phyloP scores from a whole-genome alignment of 2,113 vertebrate species.

The Cynoglossus semilaevis region DNA sequence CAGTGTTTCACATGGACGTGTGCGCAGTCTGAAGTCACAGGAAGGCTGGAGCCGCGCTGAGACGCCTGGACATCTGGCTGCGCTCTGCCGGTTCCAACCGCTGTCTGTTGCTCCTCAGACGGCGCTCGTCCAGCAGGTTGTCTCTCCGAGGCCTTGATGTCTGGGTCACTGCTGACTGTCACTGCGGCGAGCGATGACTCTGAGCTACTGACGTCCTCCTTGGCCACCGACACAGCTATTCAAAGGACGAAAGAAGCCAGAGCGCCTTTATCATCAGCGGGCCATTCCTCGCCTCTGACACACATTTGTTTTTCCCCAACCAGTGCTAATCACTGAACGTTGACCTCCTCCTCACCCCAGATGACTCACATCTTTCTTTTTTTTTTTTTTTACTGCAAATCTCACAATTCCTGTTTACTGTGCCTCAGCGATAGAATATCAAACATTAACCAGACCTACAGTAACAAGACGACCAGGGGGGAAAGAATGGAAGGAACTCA shows the following conservation, averaged over 20 bases:
- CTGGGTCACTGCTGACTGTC: slow-evolving; percentile 55
- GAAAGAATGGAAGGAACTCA: slow-evolving; percentile 67
- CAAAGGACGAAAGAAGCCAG: slow-evolving; percentile 60
- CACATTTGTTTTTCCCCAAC: slow-evolving; percentile 58
- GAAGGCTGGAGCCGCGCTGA: slow-evolving; percentile 52
- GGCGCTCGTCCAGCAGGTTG: slow-evolving; percentile 23
- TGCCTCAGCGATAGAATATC: slow-evolving; percentile 39
- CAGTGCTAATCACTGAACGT: slow-evolving; percentile 58
- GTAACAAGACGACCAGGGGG: background rate
- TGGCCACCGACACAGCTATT: slow-evolving; percentile 66
- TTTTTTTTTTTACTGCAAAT: slow-evolving; percentile 26
- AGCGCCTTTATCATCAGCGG: slow-evolving; percentile 61
- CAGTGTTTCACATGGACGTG: slow-evolving; percentile 53
- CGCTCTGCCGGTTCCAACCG: slow-evolving; percentile 26
- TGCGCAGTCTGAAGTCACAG: slow-evolving; percentile 53
- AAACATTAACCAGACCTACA: slow-evolving; percentile 39
- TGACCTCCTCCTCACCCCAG: slow-evolving; percentile 52
- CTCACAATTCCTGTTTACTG: slow-evolving; percentile 51
- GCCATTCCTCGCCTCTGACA: slow-evolving; percentile 64
- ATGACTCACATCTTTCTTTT: slow-evolving; percentile 47
- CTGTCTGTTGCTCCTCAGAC: slow-evolving; percentile 40
- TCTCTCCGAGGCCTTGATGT: slow-evolving; percentile 36
- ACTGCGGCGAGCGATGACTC: slow-evolving; percentile 54
- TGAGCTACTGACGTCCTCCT: slow-evolving; percentile 58
- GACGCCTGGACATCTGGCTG: slow-evolving; percentile 45